Conservation (phyloP, 2,797 vertebrate genomes). For the Molossus alvarezi region DNA sequence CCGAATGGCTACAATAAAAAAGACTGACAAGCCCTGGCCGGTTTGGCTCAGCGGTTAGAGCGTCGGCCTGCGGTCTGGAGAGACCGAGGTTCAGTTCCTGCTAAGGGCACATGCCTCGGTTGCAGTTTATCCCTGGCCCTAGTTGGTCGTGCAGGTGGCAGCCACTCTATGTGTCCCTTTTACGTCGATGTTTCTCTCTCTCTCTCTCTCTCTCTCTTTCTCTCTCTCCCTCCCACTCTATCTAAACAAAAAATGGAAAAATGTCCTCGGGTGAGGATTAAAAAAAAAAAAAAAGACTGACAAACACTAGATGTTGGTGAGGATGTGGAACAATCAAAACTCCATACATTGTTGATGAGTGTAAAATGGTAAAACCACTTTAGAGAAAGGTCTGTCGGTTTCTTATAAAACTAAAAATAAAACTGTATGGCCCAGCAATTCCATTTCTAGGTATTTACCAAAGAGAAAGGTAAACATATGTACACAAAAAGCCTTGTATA, state of each 20-base stretch:
- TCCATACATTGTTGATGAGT: neutral
- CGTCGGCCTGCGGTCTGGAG: too few relatives aligned
- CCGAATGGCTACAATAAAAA: neutral
- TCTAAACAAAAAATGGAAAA: too few relatives aligned
- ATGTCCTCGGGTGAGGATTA: too few relatives aligned
- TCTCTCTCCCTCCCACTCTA: too few relatives aligned
- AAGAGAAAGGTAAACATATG: neutral
- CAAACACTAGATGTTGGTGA: neutral
- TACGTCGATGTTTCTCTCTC: too few relatives aligned
- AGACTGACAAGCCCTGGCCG: neutral
- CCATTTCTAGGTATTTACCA: neutral
- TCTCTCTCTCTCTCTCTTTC: too few relatives aligned
- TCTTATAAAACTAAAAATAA: neutral
- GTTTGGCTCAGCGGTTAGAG: too few relatives aligned
- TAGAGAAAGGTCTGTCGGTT: neutral
- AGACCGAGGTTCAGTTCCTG: too few relatives aligned
- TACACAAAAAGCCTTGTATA: neutral
- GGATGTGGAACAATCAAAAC: neutral
- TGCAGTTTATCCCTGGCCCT: too few relatives aligned
- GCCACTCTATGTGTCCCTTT: too few relatives aligned
- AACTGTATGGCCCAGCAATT: neutral
- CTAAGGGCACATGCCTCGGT: too few relatives aligned
- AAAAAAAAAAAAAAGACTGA: slow-evolving; percentile 54
- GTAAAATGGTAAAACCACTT: neutral
- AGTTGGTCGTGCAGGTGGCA: too few relatives aligned